Evolutionary conservation across 2,888 invertebrate genomes (phyloP), one percentile per base, ranked within the genome.

Genomic region (Agrochola lota): DNA sequence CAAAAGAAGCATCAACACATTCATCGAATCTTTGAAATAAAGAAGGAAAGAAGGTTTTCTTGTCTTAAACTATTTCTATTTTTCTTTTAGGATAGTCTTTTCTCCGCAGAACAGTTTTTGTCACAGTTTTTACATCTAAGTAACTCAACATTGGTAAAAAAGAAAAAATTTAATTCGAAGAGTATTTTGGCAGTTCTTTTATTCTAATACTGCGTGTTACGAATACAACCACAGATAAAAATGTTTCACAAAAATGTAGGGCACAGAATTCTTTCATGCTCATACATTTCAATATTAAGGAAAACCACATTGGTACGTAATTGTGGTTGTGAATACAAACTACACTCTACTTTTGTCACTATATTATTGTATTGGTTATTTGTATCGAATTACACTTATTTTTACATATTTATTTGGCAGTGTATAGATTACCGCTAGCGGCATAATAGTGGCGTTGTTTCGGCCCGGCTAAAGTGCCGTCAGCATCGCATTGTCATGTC

Each of bases 271-370:
- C 63, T 64, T 77, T 73, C 70, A 74, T 80, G 67, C 20, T 40
- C 71, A 71, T 67, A 77, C 55, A 78, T 74, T 85, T 69, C 69
- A 76, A 80, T 88, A 77, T 70, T 74, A 40, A 82, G 85, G 80
- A 88, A 87, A 87, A 88, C 87, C 88, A 71, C 77, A 74, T 55
- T 40, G 59, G 20, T 43, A 69, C 66, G 71, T 78, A 63, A 69
- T 77, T 78, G 63, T 73, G 64, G 59, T 30, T 71, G 43, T 70
- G 78, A 79, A 88, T 81, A 84, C 74, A 59, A 81, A 79, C 26
- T 23, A 69, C 46, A 71, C 17, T 86, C 59, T n/a, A 68, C 76
- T 77, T 80, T 75, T 71, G 55, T 49, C 30, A 49, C 7, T 35
- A 15, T 30, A n/a, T 64, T 71, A 59, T 60, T 73, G n/a, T 74